phyloP scores from a whole-genome alignment of 2,888 invertebrate species.

The Abscondita cerata region DNA sequence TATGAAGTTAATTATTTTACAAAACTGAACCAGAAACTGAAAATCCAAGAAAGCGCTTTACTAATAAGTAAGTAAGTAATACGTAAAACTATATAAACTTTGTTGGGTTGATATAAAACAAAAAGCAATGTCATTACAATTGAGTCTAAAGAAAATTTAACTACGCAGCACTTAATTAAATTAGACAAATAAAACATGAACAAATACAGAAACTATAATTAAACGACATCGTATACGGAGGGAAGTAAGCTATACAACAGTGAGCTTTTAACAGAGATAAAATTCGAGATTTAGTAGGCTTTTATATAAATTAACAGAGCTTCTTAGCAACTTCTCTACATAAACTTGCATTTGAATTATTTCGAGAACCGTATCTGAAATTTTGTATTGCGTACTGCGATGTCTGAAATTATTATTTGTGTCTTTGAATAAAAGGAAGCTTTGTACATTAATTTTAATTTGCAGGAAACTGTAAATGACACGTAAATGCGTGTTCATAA shows the following conservation, averaged over 20 bases:
- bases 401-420: no score
- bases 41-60: no score
- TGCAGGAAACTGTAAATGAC: no score
- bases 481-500: no score
- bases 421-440: no score
- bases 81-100: no score
- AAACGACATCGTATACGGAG: constrained; percentile 26
- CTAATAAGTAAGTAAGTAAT: no score
- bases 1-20: no score
- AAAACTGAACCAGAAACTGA: no score
- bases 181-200: constrained; percentile 31
- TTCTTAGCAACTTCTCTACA: constrained; percentile 18
- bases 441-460: no score
- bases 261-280: constrained; percentile 28
- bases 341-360: constrained; percentile 26
- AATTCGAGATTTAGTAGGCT: constrained; percentile 31
- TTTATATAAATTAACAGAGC: constrained; percentile 32
- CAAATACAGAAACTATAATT: constrained; percentile 28
- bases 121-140: not conserved
- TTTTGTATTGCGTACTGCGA: constrained; percentile 13
- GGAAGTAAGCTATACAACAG: constrained; percentile 18
- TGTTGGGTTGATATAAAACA: not conserved
- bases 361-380: constrained; percentile 18
- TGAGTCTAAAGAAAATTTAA: constrained; percentile 11
- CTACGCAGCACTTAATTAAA: constrained; percentile 25